Evolutionary conservation across 2,113 vertebrate genomes (phyloP).

Genomic region (Bucco capensis): DNA sequence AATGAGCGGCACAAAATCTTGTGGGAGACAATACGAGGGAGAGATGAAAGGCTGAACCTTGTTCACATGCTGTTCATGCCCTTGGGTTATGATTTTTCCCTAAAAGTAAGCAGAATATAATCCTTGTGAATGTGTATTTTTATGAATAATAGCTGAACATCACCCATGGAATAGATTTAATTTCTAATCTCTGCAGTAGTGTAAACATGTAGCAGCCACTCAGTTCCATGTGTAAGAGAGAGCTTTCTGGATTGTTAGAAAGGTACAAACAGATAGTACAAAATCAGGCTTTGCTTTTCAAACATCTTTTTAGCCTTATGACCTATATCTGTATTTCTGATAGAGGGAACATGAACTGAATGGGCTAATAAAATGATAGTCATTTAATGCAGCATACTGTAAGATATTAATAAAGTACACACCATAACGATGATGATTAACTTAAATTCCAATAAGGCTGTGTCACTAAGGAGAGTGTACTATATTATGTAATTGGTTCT

Average conservation of each 20-base stretch:
- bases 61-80: not conserved
- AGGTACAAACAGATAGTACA: not conserved
- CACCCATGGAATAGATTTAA: not conserved
- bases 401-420: constrained; percentile 27
- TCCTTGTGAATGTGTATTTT: not conserved
- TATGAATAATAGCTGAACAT: not conserved
- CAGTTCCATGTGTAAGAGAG: not conserved
- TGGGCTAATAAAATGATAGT: constrained; percentile 17
- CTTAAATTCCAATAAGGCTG: constrained; percentile 25
- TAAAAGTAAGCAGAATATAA: not conserved
- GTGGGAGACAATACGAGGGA: no score
- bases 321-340: not conserved
- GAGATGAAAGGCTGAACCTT: not conserved
- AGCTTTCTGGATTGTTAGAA: not conserved
- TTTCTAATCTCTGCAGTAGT: not conserved
- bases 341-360: not conserved
- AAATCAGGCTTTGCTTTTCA: not conserved
- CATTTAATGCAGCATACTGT: not conserved
- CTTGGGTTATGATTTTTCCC: not conserved
- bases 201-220: not conserved
- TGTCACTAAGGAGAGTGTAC: not conserved
- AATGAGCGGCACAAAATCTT: not conserved
- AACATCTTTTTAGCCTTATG: not conserved
- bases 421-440: constrained; percentile 12
- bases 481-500: not conserved